These are phyloP conservation scores for Poecilia picta DNA, from an alignment of 2,797 vertebrate genomes.

Conservation along the genomic window DNA sequence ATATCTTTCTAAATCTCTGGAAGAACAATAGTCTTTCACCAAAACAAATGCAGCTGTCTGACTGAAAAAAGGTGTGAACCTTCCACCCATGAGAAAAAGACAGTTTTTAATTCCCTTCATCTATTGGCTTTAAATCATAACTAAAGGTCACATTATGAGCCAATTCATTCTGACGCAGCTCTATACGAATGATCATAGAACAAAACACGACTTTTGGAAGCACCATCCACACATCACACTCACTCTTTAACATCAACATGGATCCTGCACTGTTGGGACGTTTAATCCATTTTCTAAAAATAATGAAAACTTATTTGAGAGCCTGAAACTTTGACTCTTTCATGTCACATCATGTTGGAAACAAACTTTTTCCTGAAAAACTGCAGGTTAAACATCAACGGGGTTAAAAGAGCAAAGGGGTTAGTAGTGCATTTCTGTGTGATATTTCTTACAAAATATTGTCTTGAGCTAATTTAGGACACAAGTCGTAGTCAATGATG, in stretches of 20 bases:
- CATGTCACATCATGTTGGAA: conserved; percentile 33
- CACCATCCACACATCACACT: not conserved
- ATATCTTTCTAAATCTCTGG: not conserved
- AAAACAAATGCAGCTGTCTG: not conserved
- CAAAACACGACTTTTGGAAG: not conserved
- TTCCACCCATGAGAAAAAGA: not conserved
- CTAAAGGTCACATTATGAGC: not conserved
- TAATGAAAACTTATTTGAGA: not conserved
- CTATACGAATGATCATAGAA: not conserved
- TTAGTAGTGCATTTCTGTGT: conserved; percentile 35
- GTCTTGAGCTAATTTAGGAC: conserved; percentile 34
- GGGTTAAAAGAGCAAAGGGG: conserved; percentile 36
- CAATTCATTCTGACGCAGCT: not conserved
- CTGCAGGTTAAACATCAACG: conserved; percentile 37
- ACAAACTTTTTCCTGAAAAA: conserved; percentile 33
- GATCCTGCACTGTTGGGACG: not conserved
- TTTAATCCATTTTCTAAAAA: not conserved
- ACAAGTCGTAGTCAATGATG: conserved; percentile 23
- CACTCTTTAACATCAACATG: not conserved
- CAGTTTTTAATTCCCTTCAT: not conserved
- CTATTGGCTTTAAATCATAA: not conserved
- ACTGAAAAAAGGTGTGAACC: not conserved
- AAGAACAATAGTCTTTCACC: not conserved
- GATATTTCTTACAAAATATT: conserved; percentile 3
- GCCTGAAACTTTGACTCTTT: conserved; percentile 32